These are phyloP conservation scores for Microplitis mediator DNA, from an alignment of 1,140 invertebrate genomes.

Conservation along the genomic window DNA sequence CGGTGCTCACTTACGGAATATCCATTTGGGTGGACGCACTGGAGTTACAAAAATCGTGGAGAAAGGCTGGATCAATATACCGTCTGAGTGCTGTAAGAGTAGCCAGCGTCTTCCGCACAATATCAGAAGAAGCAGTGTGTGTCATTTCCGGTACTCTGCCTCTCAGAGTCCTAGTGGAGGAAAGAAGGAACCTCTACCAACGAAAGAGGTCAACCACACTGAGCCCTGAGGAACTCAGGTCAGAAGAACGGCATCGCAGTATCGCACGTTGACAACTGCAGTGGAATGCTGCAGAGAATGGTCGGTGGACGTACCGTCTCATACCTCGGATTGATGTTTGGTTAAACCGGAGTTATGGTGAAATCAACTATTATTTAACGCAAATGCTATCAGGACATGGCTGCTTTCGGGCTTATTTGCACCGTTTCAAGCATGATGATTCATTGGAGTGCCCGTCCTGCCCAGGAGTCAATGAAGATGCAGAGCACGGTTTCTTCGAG, in stretches of 20 bases:
- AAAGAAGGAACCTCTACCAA: slow-evolving; percentile 15
- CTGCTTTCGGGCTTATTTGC: slow-evolving; percentile 45
- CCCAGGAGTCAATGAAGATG: slow-evolving; percentile 1
- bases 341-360: slow-evolving; percentile 32
- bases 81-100: slow-evolving; percentile 7
- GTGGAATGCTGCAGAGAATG: slow-evolving; percentile 5
- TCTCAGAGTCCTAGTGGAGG: slow-evolving; percentile 30
- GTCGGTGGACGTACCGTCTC: slow-evolving; percentile 12
- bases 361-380: slow-evolving; percentile 36
- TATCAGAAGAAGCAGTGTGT: slow-evolving; percentile 24
- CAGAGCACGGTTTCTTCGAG: slow-evolving; percentile 17
- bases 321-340: slow-evolving; percentile 32
- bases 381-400: slow-evolving; percentile 35
- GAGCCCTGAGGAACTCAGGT: slow-evolving; percentile 12
- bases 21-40: slow-evolving; percentile 17
- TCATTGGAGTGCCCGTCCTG: slow-evolving; percentile 35
- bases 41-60: slow-evolving; percentile 1
- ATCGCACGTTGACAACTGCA: slow-evolving; percentile 12
- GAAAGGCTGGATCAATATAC: slow-evolving; percentile 16
- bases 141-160: slow-evolving; percentile 33
- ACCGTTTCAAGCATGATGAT: slow-evolving; percentile 41
- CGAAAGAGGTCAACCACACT: slow-evolving; percentile 9
- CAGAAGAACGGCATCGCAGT: slow-evolving; percentile 13
- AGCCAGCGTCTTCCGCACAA: slow-evolving; percentile 28
- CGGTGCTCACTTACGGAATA: too few relatives aligned